Base-by-base conservation (phyloP, 2,888 invertebrate genomes). In the Nephrotoma guestfalica region DNA sequence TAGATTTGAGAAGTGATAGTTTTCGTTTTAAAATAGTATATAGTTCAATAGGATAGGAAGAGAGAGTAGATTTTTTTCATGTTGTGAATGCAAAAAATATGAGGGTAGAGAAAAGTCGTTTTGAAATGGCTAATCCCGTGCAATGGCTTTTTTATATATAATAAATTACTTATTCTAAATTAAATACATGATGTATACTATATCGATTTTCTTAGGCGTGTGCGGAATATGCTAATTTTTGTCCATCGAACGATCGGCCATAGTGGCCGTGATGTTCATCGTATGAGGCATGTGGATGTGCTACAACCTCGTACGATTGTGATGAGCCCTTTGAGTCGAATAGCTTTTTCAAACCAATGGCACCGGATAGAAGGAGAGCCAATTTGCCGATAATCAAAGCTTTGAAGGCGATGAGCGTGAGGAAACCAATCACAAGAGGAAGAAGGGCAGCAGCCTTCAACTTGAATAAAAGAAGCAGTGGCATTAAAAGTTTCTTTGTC, bases 301-400 rank as follows among this genome's bases (percentile, higher is more conserved):
- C 94, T 2, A 95, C 94, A 0, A 96, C 95, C 89, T 96, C 97
- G 90, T 96, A 96, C 89, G 95, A 95, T 89, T 95, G 94, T 87
- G 93, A 93, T 9, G 93, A 94, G 87, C 94, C 93, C 90, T 96
- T 95, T 86, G 94, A 93, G 86, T 94, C 94, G 85, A 96, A 91
- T 4, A 97, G 93, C 90, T 97, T 97, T 92, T 95, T 95, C 87
- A 95, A 91, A 3, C 93, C 95, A 87, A 97, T 94, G 87, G 96
- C 93, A 87, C 94, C 94, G 86, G 96, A 94, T 88, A 97, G 94
- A 87, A 96, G 92, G 40, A 97, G 93, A 4, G 97, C 96, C 88
- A 97, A 94, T 93, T 97, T 97, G 89, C 96, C 96, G 88, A 97
- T 93, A 89, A 96, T 92, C 88, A 97, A 93, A 88, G 97, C 97